A percentile compares a stretch with the other conserved stretches of the same genome.
Evolutionary conservation across 2,888 invertebrate species (phyloP).

Genomic region (Chrysolina oricalcia): DNA sequence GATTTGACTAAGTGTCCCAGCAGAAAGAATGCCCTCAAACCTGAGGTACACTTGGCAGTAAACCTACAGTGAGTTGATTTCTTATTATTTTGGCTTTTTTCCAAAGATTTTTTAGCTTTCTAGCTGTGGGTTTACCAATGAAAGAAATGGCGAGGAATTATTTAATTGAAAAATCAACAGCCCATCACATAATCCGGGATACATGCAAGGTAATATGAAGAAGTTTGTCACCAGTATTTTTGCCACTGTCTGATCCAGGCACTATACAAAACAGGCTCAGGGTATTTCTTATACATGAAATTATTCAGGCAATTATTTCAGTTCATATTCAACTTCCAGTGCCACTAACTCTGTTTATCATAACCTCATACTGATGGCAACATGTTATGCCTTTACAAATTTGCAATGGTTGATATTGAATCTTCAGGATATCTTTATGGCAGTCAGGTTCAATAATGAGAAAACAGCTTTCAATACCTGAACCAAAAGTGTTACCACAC

Average conservation of each 20-base stretch:
- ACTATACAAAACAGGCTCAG: slow-evolving; percentile 56
- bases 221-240: slow-evolving; percentile 17
- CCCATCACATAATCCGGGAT: slow-evolving; percentile 52
- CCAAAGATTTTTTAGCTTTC: slow-evolving; percentile 34
- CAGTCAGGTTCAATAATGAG: slow-evolving; percentile 51
- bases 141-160: slow-evolving; percentile 40
- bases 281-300: slow-evolving; percentile 61
- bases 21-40: slow-evolving; percentile 21
- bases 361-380: slow-evolving; percentile 54
- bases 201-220: slow-evolving; percentile 56
- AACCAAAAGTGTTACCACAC: slow-evolving; percentile 6
- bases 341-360: neutral
- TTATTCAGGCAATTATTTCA: slow-evolving; percentile 30
- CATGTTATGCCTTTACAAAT: slow-evolving; percentile 59
- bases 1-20: neutral
- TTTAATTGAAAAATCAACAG: slow-evolving; percentile 56
- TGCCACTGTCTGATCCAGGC: slow-evolving; percentile 56
- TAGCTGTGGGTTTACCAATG: slow-evolving; percentile 43
- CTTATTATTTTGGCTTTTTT: neutral
- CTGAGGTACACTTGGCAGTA: neutral
- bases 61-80: slow-evolving; percentile 8
- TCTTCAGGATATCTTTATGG: slow-evolving; percentile 59
- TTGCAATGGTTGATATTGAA: slow-evolving; percentile 60
- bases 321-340: neutral
- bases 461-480: slow-evolving; percentile 28